These are phyloP conservation scores for Morone chrysops DNA, from an alignment of 2,113 vertebrate genomes.

Conservation along the genomic window DNA sequence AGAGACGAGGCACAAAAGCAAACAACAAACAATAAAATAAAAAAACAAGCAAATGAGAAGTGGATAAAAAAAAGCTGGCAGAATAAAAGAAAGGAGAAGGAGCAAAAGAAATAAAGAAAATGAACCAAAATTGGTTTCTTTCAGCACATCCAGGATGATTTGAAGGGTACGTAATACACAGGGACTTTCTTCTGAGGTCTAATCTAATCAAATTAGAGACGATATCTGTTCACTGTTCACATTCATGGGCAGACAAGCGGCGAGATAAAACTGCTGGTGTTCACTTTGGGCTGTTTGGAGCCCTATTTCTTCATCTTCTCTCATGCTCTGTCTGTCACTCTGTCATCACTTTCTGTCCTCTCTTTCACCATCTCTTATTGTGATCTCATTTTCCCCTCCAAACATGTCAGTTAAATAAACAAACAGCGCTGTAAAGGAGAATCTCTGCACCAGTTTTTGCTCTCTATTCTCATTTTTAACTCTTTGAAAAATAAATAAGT, in stretches of 20 bases:
- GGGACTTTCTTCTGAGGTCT: background rate
- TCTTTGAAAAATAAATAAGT: constrained; percentile 48
- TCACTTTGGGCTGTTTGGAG: background rate
- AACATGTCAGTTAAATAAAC: background rate
- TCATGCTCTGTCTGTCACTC: background rate
- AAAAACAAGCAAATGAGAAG: background rate
- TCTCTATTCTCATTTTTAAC: constrained; percentile 23
- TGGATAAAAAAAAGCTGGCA: background rate
- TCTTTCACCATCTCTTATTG: background rate
- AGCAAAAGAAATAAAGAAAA: background rate
- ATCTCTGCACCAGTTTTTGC: background rate
- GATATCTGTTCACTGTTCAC: background rate
- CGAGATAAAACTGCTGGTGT: constrained; percentile 3
- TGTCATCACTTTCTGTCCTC: background rate
- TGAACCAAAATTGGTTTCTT: background rate
- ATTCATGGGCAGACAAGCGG: background rate
- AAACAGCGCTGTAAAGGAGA: background rate
- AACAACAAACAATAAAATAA: background rate
- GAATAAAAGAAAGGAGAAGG: background rate
- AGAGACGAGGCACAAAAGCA: background rate
- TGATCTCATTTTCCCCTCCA: background rate
- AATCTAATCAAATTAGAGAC: background rate
- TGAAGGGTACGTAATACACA: background rate
- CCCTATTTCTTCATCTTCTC: background rate
- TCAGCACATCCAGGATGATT: background rate